Conservation (phyloP, 2,113 vertebrate genomes). For the Odontesthes bonariensis region DNA sequence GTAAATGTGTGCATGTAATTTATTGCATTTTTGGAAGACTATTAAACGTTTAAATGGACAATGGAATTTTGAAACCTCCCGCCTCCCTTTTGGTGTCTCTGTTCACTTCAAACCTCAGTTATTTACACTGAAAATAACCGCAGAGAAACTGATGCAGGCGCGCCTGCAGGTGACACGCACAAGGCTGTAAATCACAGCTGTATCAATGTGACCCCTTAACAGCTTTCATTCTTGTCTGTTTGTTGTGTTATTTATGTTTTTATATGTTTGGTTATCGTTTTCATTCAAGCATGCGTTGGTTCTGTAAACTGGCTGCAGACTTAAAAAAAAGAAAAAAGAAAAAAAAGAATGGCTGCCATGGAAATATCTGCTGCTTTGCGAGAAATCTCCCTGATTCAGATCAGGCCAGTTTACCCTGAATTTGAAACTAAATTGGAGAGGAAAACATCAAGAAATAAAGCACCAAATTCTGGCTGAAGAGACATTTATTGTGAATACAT, state of each 20-base stretch:
- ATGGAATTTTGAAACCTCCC: constrained; percentile 89
- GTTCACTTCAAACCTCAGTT: constrained; percentile 45
- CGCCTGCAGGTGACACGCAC: constrained; percentile 44
- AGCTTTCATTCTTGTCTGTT: constrained; percentile 3
- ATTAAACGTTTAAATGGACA: constrained; percentile 91
- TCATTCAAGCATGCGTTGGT: too few relatives aligned
- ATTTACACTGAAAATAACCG: constrained; percentile 80
- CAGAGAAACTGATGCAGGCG: constrained; percentile 26
- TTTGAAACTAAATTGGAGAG: not conserved
- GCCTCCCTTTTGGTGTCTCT: constrained; percentile 84
- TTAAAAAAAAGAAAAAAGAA: too few relatives aligned
- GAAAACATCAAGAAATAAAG: not conserved
- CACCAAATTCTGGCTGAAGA: too few relatives aligned
- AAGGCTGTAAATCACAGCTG: constrained; percentile 58
- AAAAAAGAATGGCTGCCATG: too few relatives aligned
- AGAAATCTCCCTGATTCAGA: not conserved
- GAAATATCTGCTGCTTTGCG: not conserved
- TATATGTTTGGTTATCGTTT: not conserved
- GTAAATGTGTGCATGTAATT: constrained; percentile 99
- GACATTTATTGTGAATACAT: too few relatives aligned
- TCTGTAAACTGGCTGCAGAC: too few relatives aligned
- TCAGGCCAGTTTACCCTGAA: not conserved
- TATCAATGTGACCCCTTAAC: not conserved
- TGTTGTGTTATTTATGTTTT: not conserved
- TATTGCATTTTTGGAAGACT: constrained; percentile 98